Evolutionary conservation across 1,140 invertebrate species (phyloP).

Genomic region (Atopsyche davidsoni): DNA sequence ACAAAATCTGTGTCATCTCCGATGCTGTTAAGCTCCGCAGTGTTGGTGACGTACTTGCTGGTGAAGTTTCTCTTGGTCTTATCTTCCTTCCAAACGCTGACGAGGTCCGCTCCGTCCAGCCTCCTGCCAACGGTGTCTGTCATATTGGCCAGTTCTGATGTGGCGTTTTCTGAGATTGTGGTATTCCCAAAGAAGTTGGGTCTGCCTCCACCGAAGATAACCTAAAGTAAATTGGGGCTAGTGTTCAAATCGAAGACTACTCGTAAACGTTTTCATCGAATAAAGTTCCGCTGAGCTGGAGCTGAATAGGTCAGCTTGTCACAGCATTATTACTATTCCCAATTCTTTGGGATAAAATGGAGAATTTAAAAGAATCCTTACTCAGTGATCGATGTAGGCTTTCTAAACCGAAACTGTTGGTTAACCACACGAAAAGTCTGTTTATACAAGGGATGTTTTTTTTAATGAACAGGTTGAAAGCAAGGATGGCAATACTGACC

Average conservation of each 20-base stretch:
- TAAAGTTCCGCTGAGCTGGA: too few relatives aligned
- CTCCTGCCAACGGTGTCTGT: conserved; percentile 46
- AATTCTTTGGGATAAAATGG: too few relatives aligned
- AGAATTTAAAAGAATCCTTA: too few relatives aligned
- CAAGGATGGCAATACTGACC: too few relatives aligned
- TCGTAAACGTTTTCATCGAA: too few relatives aligned
- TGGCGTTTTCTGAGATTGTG: conserved; percentile 37
- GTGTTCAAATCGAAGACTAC: too few relatives aligned
- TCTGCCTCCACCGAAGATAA: conserved; percentile 65
- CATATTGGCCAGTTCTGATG: conserved; percentile 31
- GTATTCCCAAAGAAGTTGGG: conserved; percentile 62
- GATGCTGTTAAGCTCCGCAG: conserved; percentile 44
- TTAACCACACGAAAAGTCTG: too few relatives aligned
- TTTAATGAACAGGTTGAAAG: conserved; percentile 41
- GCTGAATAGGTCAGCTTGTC: too few relatives aligned
- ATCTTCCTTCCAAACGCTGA: conserved; percentile 48
- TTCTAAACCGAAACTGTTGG: too few relatives aligned
- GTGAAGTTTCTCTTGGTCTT: conserved; percentile 34
- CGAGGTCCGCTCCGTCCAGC: conserved; percentile 39
- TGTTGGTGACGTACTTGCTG: conserved; percentile 30
- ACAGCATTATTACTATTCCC: too few relatives aligned
- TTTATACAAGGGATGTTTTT: conserved; percentile 44
- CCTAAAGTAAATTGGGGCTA: too few relatives aligned
- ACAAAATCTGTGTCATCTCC: conserved; percentile 39
- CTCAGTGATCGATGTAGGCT: too few relatives aligned